Evolutionary conservation across 2,797 vertebrate genomes (phyloP).

Genomic region (Anguilla anguilla): DNA sequence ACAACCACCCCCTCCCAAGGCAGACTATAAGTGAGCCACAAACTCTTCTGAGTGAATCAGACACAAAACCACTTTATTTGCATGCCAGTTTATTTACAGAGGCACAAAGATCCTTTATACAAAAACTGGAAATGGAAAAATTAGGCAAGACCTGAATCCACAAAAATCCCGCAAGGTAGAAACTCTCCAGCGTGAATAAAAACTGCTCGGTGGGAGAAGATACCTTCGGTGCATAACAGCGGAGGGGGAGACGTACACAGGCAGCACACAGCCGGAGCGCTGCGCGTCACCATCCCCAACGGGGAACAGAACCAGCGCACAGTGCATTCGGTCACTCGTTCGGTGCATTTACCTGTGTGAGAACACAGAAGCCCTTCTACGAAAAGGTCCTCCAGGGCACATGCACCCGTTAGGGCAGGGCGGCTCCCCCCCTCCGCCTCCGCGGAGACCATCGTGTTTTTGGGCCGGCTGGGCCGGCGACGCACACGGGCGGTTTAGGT

Average conservation of each 20-base stretch:
- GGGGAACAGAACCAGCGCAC: too few relatives aligned
- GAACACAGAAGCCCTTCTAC: not conserved
- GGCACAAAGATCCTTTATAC: not conserved
- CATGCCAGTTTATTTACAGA: not conserved
- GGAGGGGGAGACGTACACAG: too few relatives aligned
- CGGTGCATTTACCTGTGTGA: not conserved
- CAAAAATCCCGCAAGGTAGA: too few relatives aligned
- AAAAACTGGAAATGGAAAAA: not conserved
- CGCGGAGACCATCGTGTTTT: not conserved
- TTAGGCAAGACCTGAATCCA: too few relatives aligned
- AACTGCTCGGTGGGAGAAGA: too few relatives aligned
- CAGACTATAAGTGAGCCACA: not conserved
- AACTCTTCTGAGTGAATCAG: not conserved
- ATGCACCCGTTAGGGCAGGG: not conserved
- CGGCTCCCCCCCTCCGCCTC: not conserved
- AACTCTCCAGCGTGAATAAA: too few relatives aligned
- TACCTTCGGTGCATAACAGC: too few relatives aligned
- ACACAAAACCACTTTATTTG: not conserved
- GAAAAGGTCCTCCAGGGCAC: not conserved
- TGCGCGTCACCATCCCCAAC: too few relatives aligned
- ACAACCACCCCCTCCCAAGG: not conserved
- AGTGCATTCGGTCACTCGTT: not conserved
- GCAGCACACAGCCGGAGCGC: too few relatives aligned
- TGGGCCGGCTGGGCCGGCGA: not conserved
- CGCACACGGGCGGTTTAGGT: constrained; percentile 10